These are phyloP conservation scores for Oplegnathus fasciatus DNA, from an alignment of 2,113 vertebrate genomes.

Conservation along the genomic window DNA sequence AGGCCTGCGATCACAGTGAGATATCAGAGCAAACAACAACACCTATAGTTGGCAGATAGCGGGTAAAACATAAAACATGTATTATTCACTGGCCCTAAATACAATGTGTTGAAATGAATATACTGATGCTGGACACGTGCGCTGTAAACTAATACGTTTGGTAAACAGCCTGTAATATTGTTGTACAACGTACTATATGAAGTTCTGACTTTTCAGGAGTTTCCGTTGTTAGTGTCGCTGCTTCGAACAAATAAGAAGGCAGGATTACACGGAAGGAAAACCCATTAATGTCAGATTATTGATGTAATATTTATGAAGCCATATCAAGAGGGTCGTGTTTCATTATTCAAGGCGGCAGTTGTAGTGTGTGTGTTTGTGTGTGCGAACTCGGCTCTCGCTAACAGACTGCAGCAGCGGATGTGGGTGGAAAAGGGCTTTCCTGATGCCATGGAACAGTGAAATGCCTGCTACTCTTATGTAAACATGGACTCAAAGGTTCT, in stretches of 20 bases:
- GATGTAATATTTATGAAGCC: slow-evolving; percentile 86
- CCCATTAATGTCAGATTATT: slow-evolving; percentile 83
- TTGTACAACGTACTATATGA: neutral
- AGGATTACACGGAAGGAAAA: slow-evolving; percentile 68
- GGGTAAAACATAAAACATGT: slow-evolving; percentile 39
- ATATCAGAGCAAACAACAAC: slow-evolving; percentile 59
- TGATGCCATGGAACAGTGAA: slow-evolving; percentile 63
- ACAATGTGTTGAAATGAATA: neutral
- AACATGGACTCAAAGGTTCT: slow-evolving; percentile 62
- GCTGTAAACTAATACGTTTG: slow-evolving; percentile 8
- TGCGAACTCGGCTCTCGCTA: slow-evolving; percentile 57
- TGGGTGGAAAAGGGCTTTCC: slow-evolving; percentile 86
- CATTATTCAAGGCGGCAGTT: slow-evolving; percentile 81
- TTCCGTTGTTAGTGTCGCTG: slow-evolving; percentile 53
- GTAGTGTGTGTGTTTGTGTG: slow-evolving; percentile 33
- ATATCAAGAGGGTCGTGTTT: slow-evolving; percentile 79
- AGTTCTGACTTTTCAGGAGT: slow-evolving; percentile 60
- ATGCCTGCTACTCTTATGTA: slow-evolving; percentile 70
- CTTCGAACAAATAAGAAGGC: slow-evolving; percentile 59
- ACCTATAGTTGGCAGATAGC: slow-evolving; percentile 46
- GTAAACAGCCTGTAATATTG: neutral
- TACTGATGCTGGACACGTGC: neutral
- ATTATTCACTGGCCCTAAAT: slow-evolving; percentile 19
- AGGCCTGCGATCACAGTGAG: slow-evolving; percentile 55
- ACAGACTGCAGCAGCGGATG: slow-evolving; percentile 71